Conservation (phyloP, 2,113 vertebrate species). For the Rhineura floridana region DNA sequence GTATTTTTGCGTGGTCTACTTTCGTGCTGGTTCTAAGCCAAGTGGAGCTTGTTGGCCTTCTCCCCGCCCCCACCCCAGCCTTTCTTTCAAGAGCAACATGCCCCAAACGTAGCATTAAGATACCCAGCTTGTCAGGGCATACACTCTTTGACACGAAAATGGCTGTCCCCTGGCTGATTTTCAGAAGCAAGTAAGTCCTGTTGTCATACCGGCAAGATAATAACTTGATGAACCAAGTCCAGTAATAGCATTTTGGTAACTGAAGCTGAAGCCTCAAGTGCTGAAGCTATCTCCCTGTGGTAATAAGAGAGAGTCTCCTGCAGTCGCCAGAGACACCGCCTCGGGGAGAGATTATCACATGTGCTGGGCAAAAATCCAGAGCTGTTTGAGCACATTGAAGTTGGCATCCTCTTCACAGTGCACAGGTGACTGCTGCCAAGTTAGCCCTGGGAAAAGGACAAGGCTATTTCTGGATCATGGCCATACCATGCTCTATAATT, state of each 20-base stretch:
- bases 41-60: background rate
- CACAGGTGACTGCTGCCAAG: constrained; percentile 8
- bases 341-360: constrained; percentile 13
- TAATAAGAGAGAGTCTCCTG: background rate
- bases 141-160: background rate
- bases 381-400: background rate
- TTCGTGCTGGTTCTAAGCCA: background rate
- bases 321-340: background rate
- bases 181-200: background rate
- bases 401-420: constrained; percentile 7
- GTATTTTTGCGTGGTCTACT: background rate
- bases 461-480: constrained; percentile 31
- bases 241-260: background rate
- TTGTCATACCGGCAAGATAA: background rate
- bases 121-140: background rate
- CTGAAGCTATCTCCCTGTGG: background rate
- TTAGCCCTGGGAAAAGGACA: constrained; percentile 25
- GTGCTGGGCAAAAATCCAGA: constrained; percentile 16
- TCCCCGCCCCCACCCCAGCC: no score
- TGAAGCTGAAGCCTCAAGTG: background rate
- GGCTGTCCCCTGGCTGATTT: background rate
- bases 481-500: constrained; percentile 2
- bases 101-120: background rate
- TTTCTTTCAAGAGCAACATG: background rate
- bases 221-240: background rate